Evolutionary conservation across 2,113 vertebrate genomes (phyloP).

Genomic region (Mandrillus leucophaeus): DNA sequence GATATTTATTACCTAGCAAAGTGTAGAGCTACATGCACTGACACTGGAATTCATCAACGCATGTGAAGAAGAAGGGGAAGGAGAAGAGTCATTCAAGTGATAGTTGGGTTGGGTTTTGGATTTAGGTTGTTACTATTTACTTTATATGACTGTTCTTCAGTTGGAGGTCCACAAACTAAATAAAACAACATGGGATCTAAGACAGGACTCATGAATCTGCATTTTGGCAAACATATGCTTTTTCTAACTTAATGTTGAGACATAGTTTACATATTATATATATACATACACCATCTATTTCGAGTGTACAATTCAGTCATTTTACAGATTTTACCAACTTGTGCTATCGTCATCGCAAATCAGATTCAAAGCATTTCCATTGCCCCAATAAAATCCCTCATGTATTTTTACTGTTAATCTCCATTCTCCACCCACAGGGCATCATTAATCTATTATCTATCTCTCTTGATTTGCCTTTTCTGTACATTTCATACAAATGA

Average conservation of each 20-base stretch:
- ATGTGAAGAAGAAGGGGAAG: not conserved
- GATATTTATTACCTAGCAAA: not conserved
- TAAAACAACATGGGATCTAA: not conserved
- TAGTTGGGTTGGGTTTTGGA: not conserved
- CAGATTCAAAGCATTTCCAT: not conserved
- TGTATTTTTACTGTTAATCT: not conserved
- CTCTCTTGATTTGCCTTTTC: not conserved
- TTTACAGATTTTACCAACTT: not conserved
- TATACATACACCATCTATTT: not conserved
- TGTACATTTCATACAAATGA: not conserved
- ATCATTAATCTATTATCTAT: not conserved
- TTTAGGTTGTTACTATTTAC: not conserved
- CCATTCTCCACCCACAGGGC: not conserved
- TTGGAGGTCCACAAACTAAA: not conserved
- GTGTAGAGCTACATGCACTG: not conserved
- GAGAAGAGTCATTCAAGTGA: not conserved
- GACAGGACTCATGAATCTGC: not conserved
- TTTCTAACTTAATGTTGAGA: not conserved
- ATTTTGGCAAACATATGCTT: not conserved
- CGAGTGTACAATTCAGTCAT: not conserved
- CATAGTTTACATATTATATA: not conserved
- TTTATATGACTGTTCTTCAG: not conserved
- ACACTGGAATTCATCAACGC: not conserved
- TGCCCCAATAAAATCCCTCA: not conserved
- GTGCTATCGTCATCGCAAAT: not conserved